Evolutionary conservation across 37 sponge, comb jelly and placozoan species (phyloP), one percentile per base, ranked within the genome.

Genomic region (Mnemiopsis leidyi): DNA sequence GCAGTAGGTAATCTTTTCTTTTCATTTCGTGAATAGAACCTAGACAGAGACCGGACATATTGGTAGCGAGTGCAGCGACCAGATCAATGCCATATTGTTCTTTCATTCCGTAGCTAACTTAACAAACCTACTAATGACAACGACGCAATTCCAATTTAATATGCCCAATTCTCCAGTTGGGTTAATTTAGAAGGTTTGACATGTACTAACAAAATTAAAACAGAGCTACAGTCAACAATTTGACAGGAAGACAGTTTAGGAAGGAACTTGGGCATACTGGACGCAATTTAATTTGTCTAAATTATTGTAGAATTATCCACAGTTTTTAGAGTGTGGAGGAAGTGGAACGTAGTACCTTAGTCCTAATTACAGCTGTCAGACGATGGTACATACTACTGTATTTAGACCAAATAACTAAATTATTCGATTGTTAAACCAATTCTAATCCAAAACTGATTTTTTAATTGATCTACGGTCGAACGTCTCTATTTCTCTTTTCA

Each of bases 101-200:
- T 67, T 67, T 67, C 68, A 67, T 67, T 67, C 68, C 68, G 68
- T 20, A 67, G 68, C 68, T 67, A 67, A 67, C 68, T 67, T 67
- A 67, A 67, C 68, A 67, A 67, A 67, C 68, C 68, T 67, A 67
- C 68, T 67, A 67, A 67, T 67, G 68, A 67, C 68, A 67, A 67
- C 68, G 68, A 67, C 68, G 68, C 68, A 67, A 67, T 67, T 67
- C 68, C 68, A 67, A 67, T 67, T 67, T 67, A 67, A 67, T 67
- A 67, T 67, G 68, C 68, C 68, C 68, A 20, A 67, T 21, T 67
- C 68, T 67, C 68, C 68, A 67, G 68, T 67, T 67, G 68, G 13
- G 20, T 20, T n/a, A n/a, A n/a, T n/a, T n/a, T 67, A 67, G 68
- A 67, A 67, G 18, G 68, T 67, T 67, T 67, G 20, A 20, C 68